These are phyloP conservation scores for Amphibalanus amphitrite DNA, from an alignment of 1,140 invertebrate genomes.

Conservation along the genomic window DNA sequence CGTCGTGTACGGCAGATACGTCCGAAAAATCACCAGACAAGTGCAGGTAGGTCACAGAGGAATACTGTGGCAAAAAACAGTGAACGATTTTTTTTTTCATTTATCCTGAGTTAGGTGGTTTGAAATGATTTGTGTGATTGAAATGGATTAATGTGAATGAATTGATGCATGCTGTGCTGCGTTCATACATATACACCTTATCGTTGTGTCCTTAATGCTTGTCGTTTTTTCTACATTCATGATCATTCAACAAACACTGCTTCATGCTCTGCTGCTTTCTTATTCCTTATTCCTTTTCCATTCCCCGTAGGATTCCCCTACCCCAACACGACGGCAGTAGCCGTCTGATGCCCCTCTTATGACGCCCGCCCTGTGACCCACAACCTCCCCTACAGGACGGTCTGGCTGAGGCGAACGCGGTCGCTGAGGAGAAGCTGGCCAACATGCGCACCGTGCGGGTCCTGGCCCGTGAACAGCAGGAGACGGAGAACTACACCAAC, in stretches of 20 bases:
- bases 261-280: conserved; percentile 12
- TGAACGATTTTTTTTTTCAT: not conserved
- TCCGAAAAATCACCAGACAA: conserved; percentile 62
- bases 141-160: conserved; percentile 5
- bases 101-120: not conserved
- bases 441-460: conserved; percentile 88
- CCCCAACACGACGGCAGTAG: no score
- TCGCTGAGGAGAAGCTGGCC: conserved; percentile 79
- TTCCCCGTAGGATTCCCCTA: no score
- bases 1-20: conserved; percentile 67
- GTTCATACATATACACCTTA: not conserved
- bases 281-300: conserved; percentile 9
- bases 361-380: not conserved
- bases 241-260: not conserved
- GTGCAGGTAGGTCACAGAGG: conserved; percentile 34
- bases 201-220: no score
- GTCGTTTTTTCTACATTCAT: no score
- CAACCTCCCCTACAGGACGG: no score
- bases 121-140: conserved; percentile 3
- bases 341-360: not conserved
- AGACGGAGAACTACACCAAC: conserved; percentile 46
- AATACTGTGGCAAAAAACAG: not conserved
- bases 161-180: not conserved
- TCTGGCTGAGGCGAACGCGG: conserved; percentile 60
- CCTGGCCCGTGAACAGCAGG: conserved; percentile 68